phyloP scores from a whole-genome alignment of 2,888 invertebrate species.

The Pristionchus maxplancki region DNA sequence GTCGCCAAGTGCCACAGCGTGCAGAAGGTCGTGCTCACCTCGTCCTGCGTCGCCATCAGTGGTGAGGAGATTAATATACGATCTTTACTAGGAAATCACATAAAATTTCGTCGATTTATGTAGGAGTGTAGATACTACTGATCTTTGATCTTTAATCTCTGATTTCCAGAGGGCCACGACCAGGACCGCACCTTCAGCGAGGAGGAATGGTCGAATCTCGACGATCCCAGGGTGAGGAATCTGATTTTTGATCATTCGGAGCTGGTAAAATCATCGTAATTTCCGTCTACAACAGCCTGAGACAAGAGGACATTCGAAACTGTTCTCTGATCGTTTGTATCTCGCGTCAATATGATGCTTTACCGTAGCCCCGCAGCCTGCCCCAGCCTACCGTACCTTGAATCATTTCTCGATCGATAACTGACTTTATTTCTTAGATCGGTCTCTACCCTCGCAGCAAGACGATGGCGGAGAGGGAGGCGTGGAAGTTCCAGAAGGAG shows the following conservation, averaged over 20 bases:
- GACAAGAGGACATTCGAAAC: no score
- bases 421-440: constrained; percentile 60
- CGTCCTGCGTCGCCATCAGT: constrained; percentile 80
- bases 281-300: no score
- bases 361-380: no score
- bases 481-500: constrained; percentile 80
- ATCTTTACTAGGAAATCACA: no score
- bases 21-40: constrained; percentile 81
- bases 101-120: no score
- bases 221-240: constrained; percentile 54
- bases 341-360: no score
- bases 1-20: constrained; percentile 81
- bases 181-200: constrained; percentile 70
- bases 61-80: constrained; percentile 62
- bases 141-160: neutral
- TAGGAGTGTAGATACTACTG: no score
- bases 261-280: no score
- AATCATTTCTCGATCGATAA: no score
- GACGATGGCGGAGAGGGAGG: constrained; percentile 81
- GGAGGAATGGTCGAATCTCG: constrained; percentile 70
- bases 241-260: neutral
- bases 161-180: constrained; percentile 71
- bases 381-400: no score
- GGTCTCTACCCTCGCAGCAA: constrained; percentile 78
- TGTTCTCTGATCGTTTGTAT: no score